These are phyloP conservation scores for Elgaria multicarinata DNA, from an alignment of 2,113 vertebrate species.

Conservation along the genomic window DNA sequence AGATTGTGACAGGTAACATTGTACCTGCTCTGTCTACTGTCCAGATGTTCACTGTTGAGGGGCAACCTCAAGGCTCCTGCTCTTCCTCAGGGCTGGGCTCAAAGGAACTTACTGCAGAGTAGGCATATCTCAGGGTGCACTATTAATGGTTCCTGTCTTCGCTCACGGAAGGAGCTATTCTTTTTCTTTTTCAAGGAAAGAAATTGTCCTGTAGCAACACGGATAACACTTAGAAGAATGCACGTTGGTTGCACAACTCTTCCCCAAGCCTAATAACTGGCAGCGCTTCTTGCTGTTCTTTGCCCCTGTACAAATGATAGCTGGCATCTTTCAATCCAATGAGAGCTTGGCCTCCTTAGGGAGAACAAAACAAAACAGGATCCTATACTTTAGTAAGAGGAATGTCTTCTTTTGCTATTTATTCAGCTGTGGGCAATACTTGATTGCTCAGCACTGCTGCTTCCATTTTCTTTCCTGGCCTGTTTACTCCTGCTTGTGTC, in stretches of 20 bases:
- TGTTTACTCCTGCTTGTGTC: not conserved
- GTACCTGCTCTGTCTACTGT: no score
- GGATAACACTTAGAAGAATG: not conserved
- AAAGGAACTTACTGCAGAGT: no score
- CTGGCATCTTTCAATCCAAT: not conserved
- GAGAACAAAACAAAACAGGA: no score
- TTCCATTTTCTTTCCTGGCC: not conserved
- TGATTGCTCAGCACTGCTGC: rapidly evolving
- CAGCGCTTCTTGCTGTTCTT: not conserved
- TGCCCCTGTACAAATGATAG: not conserved
- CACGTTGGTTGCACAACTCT: not conserved
- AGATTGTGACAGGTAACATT: no score
- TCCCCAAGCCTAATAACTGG: not conserved
- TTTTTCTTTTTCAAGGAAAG: not conserved
- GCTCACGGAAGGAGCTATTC: no score
- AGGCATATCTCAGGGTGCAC: no score
- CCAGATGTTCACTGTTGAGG: no score
- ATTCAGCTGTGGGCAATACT: not conserved
- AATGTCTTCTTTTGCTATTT: not conserved
- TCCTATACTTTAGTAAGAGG: not conserved
- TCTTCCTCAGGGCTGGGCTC: no score
- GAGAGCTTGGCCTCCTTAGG: not conserved
- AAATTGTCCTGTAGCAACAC: not conserved
- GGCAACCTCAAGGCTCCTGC: no score
- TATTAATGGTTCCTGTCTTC: no score